A percentile compares a stretch with the other conserved stretches of the same genome.
These are phyloP conservation scores for Bombus fervidus DNA, from an alignment of 1,140 invertebrate species.

Conservation along the genomic window DNA sequence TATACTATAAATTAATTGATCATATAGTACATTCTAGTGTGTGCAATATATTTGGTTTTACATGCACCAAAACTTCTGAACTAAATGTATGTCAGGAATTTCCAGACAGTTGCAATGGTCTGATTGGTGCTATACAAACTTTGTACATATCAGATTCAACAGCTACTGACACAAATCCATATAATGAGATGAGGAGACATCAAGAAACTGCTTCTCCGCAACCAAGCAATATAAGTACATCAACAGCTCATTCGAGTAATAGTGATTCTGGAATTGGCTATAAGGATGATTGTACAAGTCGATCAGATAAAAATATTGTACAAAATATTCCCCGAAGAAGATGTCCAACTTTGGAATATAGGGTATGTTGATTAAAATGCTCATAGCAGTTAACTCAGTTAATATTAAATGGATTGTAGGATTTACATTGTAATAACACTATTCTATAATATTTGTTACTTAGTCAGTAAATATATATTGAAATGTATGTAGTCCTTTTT, in stretches of 20 bases:
- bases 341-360: constrained; percentile 72
- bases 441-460: neutral
- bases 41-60: constrained; percentile 78
- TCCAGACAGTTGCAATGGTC: constrained; percentile 92
- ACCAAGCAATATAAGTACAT: constrained; percentile 90
- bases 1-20: constrained; percentile 92
- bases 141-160: constrained; percentile 80
- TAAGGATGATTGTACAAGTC: constrained; percentile 91
- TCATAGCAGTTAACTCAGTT: neutral
- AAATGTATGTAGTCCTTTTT: neutral
- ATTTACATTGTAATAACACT: neutral
- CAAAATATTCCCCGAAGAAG: constrained; percentile 87
- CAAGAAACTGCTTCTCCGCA: constrained; percentile 89
- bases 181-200: constrained; percentile 74
- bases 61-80: constrained; percentile 79
- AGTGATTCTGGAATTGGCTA: constrained; percentile 97
- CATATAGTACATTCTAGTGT: constrained; percentile 88
- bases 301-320: constrained; percentile 91
- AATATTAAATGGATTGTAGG: neutral
- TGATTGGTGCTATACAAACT: constrained; percentile 87
- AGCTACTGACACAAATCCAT: constrained; percentile 71
- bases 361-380: constrained; percentile 60
- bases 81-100: constrained; percentile 91
- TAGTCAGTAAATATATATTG: neutral
- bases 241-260: constrained; percentile 94